Evolutionary conservation across 2,888 invertebrate species (phyloP).

Genomic region (Parelbella ahira): DNA sequence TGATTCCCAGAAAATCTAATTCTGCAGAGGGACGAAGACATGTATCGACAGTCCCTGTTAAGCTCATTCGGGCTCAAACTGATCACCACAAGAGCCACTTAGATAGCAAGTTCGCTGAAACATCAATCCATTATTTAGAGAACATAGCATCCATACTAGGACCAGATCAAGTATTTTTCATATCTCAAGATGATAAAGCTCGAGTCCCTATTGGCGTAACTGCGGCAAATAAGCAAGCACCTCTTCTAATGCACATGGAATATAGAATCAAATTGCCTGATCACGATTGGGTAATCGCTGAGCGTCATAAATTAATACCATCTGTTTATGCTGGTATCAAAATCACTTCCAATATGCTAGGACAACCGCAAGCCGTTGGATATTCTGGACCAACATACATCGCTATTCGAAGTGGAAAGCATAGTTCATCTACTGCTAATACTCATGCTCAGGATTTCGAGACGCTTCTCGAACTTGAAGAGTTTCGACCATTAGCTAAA

Average conservation of each 20-base stretch:
- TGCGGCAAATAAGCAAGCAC: slow-evolving; percentile 44
- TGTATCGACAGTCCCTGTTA: slow-evolving; percentile 26
- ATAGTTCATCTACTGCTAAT: slow-evolving; percentile 34
- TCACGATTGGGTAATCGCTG: slow-evolving; percentile 32
- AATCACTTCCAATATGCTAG: slow-evolving; percentile 27
- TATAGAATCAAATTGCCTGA: slow-evolving; percentile 32
- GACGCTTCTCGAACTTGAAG: slow-evolving; percentile 29
- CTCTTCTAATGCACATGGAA: slow-evolving; percentile 33
- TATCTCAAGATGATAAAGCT: slow-evolving; percentile 35
- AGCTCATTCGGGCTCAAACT: slow-evolving; percentile 29
- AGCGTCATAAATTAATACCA: slow-evolving; percentile 33
- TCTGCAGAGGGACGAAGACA: slow-evolving; percentile 30
- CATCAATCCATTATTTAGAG: slow-evolving; percentile 31
- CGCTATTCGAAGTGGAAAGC: slow-evolving; percentile 38
- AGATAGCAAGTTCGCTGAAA: slow-evolving; percentile 12
- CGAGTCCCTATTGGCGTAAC: slow-evolving; percentile 34
- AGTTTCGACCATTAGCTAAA: slow-evolving; percentile 24
- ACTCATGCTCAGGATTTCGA: slow-evolving; percentile 36
- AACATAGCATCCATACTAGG: slow-evolving; percentile 32
- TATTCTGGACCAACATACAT: slow-evolving; percentile 57
- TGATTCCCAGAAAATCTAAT: slow-evolving; percentile 28
- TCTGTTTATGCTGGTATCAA: slow-evolving; percentile 40
- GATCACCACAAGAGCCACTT: slow-evolving; percentile 29
- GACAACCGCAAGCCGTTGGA: slow-evolving; percentile 38
- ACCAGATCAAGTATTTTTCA: slow-evolving; percentile 33